These are phyloP conservation scores for Bothrops alternatus DNA, from an alignment of 2,797 vertebrate species.

Conservation along the genomic window DNA sequence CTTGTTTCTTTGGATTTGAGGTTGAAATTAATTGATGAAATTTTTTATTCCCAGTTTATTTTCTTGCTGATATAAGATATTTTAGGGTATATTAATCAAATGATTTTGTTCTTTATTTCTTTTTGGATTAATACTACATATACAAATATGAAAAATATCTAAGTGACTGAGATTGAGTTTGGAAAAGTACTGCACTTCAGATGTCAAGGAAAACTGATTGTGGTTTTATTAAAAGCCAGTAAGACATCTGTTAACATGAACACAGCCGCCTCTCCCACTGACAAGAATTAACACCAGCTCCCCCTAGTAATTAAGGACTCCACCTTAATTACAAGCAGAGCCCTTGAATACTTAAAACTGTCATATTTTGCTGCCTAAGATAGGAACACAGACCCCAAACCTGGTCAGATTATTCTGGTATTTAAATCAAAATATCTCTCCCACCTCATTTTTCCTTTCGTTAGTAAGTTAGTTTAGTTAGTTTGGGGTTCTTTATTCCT, in stretches of 20 bases:
- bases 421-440: not conserved
- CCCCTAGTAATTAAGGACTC: not conserved
- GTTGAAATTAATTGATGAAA: no score
- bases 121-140: not conserved
- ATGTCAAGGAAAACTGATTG: not conserved
- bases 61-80: not conserved
- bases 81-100: not conserved
- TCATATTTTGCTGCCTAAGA: not conserved
- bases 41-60: no score
- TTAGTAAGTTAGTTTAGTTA: not conserved
- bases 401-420: not conserved
- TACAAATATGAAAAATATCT: not conserved
- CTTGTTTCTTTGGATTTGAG: no score
- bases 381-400: not conserved
- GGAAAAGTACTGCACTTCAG: not conserved
- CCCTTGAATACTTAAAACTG: not conserved
- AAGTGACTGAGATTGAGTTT: not conserved
- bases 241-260: not conserved
- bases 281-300: not conserved
- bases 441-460: not conserved
- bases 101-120: not conserved
- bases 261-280: not conserved
- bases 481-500: not conserved
- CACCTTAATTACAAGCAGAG: not conserved
- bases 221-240: not conserved